A percentile compares a stretch with the other conserved stretches of the same genome.
Evolutionary conservation across 2,113 vertebrate species (phyloP).

Genomic region (Carollia perspicillata): DNA sequence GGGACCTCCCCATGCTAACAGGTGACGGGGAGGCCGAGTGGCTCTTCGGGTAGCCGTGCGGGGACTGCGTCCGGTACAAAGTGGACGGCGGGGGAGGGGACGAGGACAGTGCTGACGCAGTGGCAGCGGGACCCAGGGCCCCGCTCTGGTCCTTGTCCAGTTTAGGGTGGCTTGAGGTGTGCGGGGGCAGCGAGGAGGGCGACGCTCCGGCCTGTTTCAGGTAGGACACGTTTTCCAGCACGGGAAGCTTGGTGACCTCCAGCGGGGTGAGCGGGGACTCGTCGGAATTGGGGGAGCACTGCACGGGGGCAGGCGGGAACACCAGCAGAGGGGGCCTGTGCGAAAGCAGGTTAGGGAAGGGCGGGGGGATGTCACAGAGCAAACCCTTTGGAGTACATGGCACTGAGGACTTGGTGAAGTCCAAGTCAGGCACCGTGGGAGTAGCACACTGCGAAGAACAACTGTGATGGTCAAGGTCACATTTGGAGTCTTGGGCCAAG

Average conservation of each 20-base stretch:
- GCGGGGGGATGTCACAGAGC: constrained; percentile 93
- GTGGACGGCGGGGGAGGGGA: constrained; percentile 93
- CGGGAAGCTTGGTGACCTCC: constrained; percentile 92
- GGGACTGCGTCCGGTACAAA: constrained; percentile 89
- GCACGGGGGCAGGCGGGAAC: constrained; percentile 93
- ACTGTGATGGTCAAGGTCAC: constrained; percentile 87
- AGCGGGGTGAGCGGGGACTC: constrained; percentile 96
- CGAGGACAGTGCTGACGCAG: constrained; percentile 87
- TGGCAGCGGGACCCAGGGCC: constrained; percentile 85
- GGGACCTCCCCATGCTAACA: constrained; percentile 91
- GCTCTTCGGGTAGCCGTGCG: constrained; percentile 92
- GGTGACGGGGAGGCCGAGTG: constrained; percentile 96
- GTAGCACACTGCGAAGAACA: constrained; percentile 94
- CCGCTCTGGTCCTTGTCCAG: constrained; percentile 87
- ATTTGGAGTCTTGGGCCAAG: constrained; percentile 85
- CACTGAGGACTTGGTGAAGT: constrained; percentile 86
- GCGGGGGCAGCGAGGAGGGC: constrained; percentile 86
- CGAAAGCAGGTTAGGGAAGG: constrained; percentile 95
- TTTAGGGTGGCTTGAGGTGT: constrained; percentile 86
- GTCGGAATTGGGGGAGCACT: constrained; percentile 96
- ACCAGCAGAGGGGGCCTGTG: constrained; percentile 93
- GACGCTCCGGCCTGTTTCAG: constrained; percentile 87
- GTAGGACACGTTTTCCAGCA: constrained; percentile 90
- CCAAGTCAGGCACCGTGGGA: constrained; percentile 92
- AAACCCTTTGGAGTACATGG: constrained; percentile 89